Evolutionary conservation across 30 jellyfish, hydroid and myxozoan genomes (phyloP), one percentile per base, ranked within the genome.

Genomic region (Chironex yamaguchii): DNA sequence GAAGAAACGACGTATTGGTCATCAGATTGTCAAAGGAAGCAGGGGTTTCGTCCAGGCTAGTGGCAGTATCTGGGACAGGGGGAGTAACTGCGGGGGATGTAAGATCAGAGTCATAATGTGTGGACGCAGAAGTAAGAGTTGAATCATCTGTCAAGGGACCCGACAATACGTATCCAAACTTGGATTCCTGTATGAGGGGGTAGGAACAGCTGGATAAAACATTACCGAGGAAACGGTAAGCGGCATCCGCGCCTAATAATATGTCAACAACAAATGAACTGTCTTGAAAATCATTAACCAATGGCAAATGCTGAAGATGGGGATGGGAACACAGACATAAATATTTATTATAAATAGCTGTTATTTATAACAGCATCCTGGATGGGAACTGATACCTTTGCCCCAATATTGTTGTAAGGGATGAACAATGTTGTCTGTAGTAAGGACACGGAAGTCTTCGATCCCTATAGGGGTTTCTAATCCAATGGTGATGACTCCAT

Each of bases 211-310:
- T 65, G 29, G 32, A 29, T 22, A 32, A 13, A 52, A 76, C 48
- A 29, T 65, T 4, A 1, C 89, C 89, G 24, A 76, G 79, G 26
- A 76, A 54, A 31, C 80, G 89, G 62, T 76, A 76, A 27, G 79
- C 65, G 63, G 89, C 65, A 76, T 76, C 80, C 49, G 89, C 89
- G 14, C 89, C 89, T 6, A 76, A 21, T 22, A 76, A 76, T 29
- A 75, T 76, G 35, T 76, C 89, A 17, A 76, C 79, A 24, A 13
- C 67, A 36, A 76, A 76, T 36, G 27, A 30, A 6, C 58, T 68
- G 17, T 29, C 79, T 0, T 31, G 12, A n/a, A 53, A 76, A 31
- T 76, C 89, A 69, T 76, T 76, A 0, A 67, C 89, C 6, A 76
- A 76, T 36, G 2, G 20, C 33, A 76, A 35, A 13, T 29, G 24